phyloP scores from a whole-genome alignment of 1,140 invertebrate genomes.

The Megalonaias nervosa region DNA sequence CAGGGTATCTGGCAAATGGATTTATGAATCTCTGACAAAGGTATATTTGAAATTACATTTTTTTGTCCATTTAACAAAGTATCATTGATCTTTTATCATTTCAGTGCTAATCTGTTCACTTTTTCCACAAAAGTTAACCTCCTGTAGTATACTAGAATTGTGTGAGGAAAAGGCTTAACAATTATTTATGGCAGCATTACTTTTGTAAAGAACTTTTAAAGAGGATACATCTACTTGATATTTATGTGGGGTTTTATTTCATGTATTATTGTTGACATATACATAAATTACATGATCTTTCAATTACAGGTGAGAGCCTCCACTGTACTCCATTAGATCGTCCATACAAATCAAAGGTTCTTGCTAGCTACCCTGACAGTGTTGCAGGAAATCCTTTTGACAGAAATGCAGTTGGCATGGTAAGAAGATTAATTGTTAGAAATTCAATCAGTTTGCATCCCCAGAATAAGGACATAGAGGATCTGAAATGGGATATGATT shows the following conservation, averaged over 20 bases:
- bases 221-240: background rate
- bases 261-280: background rate
- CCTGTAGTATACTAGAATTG: no score
- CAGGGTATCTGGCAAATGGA: no score
- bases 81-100: no score
- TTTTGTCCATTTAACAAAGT: no score
- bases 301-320: constrained; percentile 76
- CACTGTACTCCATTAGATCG: constrained; percentile 90
- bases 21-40: no score
- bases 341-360: constrained; percentile 93
- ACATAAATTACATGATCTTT: constrained; percentile 41
- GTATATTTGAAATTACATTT: no score
- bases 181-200: no score
- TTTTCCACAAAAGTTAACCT: no score
- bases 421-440: constrained; percentile 68
- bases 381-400: constrained; percentile 94
- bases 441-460: background rate
- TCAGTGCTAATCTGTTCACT: no score
- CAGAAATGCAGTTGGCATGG: constrained; percentile 95
- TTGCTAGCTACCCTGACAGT: constrained; percentile 94
- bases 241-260: background rate
- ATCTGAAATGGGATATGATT: background rate
- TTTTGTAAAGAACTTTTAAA: no score
- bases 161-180: no score
- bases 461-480: background rate